Evolutionary conservation across 1,140 invertebrate genomes (phyloP), one percentile per base, ranked within the genome.

Genomic region (Octopus sinensis): DNA sequence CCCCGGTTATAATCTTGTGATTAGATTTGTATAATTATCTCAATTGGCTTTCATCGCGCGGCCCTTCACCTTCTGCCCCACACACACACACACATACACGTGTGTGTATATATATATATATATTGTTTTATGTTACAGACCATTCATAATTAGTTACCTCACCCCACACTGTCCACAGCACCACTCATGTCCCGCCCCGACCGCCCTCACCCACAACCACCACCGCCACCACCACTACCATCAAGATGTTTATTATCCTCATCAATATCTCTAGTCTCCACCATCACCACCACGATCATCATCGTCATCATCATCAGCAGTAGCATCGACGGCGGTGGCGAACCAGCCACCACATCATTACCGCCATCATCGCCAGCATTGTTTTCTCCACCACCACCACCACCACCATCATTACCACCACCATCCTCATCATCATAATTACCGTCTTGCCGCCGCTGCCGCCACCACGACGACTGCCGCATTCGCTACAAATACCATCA

Each of bases 231-330:
- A 43, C 30, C 30, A 43, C 30, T 43, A 51, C 54, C 23, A 53
- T 6, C 17, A 30, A 56, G 78, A 53, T 68, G 53, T 82, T 56
- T 43, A 75, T n/a, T 82, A 79, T 13, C 81, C 53, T 52, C 62
- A 17, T 13, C 43, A 79, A 78, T 78, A 79, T 78, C 9, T 23
- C 54, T 76, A 54, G 51, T 76, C 71, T 62, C 79, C 54, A 52
- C 53, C 23, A 52, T 10, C 43, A 53, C 79, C 82, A 83, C 80
- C 81, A 80, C 80, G 43, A 71, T 80, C 79, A 80, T 80, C 80
- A 80, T 83, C 79, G 80, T 43, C 30, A 43, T 43, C 30, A 43
- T 43, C 30, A 43, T 0, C 2, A 43, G 30, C 30, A 43, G 30
- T 2, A 43, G 30, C 30, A 43, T 0, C 30, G 30, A 2, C 30